phyloP scores from a whole-genome alignment of 1,140 invertebrate species.

The Phortica variegata region DNA sequence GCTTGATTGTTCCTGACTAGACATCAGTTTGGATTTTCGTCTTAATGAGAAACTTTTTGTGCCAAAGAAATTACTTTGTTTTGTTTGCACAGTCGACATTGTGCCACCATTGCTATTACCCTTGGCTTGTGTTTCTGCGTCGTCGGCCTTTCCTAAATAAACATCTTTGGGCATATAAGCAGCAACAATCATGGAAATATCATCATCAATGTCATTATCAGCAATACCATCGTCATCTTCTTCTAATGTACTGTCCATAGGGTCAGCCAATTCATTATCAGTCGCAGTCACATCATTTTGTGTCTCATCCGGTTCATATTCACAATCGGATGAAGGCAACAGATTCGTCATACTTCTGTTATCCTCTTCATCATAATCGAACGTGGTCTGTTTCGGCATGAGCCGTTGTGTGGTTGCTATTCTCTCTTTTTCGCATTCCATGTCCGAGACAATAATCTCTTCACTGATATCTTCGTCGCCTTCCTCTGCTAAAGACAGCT shows the following conservation, averaged over 20 bases:
- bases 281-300: background rate
- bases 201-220: constrained; percentile 35
- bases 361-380: constrained; percentile 37
- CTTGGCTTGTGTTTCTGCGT: background rate
- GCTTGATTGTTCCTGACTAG: too few relatives aligned
- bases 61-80: constrained; percentile 35
- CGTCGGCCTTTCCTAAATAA: constrained; percentile 20
- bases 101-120: constrained; percentile 2
- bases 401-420: constrained; percentile 7
- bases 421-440: constrained; percentile 21
- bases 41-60: constrained; percentile 43
- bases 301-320: constrained; percentile 30
- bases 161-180: constrained; percentile 46
- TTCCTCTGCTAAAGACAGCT: too few relatives aligned
- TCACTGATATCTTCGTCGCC: constrained; percentile 53
- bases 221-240: constrained; percentile 3
- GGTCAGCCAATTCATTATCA: constrained; percentile 27
- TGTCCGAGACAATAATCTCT: constrained; percentile 30
- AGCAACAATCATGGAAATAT: constrained; percentile 50
- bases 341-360: constrained; percentile 46
- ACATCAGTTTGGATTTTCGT: constrained; percentile 20
- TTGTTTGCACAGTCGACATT: constrained; percentile 13
- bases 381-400: constrained; percentile 32
- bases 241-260: constrained; percentile 1
- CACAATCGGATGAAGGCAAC: constrained; percentile 44